Percentiles rank a stretch among this genome's conserved stretches.
phyloP scores from a whole-genome alignment of 2,113 vertebrate species.

The Callaeas wilsoni region DNA sequence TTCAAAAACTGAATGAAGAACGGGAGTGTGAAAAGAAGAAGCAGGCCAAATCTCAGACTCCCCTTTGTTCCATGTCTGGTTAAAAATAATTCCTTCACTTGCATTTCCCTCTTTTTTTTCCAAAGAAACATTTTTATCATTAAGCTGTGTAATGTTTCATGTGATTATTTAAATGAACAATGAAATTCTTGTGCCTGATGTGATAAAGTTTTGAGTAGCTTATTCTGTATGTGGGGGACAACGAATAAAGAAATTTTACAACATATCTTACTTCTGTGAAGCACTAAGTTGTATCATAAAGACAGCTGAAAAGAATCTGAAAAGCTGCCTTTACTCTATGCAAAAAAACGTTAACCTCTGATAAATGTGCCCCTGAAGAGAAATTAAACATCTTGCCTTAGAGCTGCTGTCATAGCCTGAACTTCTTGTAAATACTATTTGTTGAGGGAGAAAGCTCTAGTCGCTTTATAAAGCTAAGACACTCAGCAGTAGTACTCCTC shows the following conservation, averaged over 20 bases:
- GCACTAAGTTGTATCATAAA: neutral
- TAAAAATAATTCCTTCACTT: neutral
- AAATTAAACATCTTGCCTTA: conserved; percentile 32
- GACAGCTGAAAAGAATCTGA: neutral
- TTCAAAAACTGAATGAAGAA: neutral
- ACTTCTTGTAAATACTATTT: neutral
- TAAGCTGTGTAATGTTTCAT: neutral
- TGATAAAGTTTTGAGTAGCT: neutral
- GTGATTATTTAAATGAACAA: neutral
- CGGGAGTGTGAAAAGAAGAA: neutral
- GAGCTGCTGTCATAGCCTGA: neutral
- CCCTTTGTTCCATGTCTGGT: neutral
- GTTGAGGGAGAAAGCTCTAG: neutral
- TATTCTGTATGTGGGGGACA: neutral
- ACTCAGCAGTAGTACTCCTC: neutral
- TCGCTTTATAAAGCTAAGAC: neutral
- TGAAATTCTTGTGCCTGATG: neutral
- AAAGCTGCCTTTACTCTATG: neutral
- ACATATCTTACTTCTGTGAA: neutral
- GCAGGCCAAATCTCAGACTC: neutral
- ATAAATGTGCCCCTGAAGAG: conserved; percentile 30
- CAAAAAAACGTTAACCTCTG: neutral
- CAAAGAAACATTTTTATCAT: neutral
- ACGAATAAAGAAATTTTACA: neutral
- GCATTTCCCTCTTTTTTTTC: neutral